Evolutionary conservation across 2,113 vertebrate genomes (phyloP).

Genomic region (Trochalopteron elliotii): DNA sequence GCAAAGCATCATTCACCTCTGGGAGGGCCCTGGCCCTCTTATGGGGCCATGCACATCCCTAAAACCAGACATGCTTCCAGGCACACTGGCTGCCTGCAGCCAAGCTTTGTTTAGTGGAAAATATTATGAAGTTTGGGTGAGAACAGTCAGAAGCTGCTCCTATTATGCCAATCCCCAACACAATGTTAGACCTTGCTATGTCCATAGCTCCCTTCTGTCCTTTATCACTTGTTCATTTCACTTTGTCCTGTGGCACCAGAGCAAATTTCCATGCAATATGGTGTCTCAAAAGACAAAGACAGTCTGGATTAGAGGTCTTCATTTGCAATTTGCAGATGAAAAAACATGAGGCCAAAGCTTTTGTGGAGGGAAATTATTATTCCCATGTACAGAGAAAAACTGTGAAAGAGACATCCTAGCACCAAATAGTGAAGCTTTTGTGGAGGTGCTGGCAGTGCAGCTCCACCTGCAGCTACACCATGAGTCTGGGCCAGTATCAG

Average conservation of each 20-base stretch:
- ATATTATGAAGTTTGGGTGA: background rate
- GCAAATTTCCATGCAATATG: background rate
- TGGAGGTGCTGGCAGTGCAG: background rate
- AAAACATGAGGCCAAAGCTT: background rate
- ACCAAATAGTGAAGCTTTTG: background rate
- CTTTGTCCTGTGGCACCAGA: background rate
- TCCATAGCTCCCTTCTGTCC: background rate
- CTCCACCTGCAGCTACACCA: fast-evolving
- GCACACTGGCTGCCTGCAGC: background rate
- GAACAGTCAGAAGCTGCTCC: background rate
- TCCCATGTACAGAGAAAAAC: background rate
- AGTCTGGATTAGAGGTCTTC: background rate
- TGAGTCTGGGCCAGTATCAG: background rate
- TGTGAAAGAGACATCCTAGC: background rate
- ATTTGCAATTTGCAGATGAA: background rate
- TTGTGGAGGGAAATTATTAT: background rate
- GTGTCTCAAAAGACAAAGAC: background rate
- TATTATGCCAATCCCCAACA: background rate
- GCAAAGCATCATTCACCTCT: background rate
- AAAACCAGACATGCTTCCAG: background rate
- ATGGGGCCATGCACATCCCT: background rate
- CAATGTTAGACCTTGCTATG: background rate
- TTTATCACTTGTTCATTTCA: background rate
- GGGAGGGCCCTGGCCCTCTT: background rate
- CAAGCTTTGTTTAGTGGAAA: background rate